Evolutionary conservation across 2,113 vertebrate genomes (phyloP), one percentile per base, ranked within the genome.

Genomic region (Meles meles): DNA sequence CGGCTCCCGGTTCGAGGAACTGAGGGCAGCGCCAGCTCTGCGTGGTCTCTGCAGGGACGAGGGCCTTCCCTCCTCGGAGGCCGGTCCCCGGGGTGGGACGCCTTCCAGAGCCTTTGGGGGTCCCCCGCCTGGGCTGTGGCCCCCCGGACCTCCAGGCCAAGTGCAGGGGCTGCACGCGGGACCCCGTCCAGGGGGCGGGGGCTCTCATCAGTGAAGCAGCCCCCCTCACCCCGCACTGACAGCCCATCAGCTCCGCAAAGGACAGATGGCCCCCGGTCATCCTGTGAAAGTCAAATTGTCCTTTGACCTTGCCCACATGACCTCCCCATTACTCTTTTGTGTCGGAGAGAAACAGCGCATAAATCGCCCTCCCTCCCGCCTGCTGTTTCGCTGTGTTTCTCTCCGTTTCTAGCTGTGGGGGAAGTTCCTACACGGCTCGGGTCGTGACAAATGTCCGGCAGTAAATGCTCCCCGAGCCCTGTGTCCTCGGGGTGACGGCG

Each of bases 161-260:
- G 21, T 1, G 2, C 4, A 4, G 80, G 72, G 0, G 25, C 0
- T 0, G 7, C 2, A 4, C 6, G 12, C 0, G 5, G 21, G 10
- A n/a, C 20, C 57, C 20, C 13, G 5, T 6, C 31, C 6, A 5
- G 25, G 8, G 34, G 18, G 18, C 5, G 23, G 13, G 4, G 14
- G 47, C 31, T 34, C 47, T 37, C 27, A 0, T 15, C 31, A 59
- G 20, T 3, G 2, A 47, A 17, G 18, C 17, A 0, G 18, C 8
- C 31, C 42, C 37, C 49, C 27, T 44, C 42, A 61, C 9, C 37
- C 27, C 0, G 0, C 29, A 5, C 27, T 14, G 71, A 89, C 25
- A 72, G 61, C 61, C 47, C 49, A 9, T 79, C 79, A 65, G 55
- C 69, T 55, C 59, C 12, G 21, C 23, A 6, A 23, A 72, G 87